Percentiles rank a stretch among this genome's conserved stretches.
phyloP scores from a whole-genome alignment of 2,113 vertebrate species.

The Geococcyx californianus region DNA sequence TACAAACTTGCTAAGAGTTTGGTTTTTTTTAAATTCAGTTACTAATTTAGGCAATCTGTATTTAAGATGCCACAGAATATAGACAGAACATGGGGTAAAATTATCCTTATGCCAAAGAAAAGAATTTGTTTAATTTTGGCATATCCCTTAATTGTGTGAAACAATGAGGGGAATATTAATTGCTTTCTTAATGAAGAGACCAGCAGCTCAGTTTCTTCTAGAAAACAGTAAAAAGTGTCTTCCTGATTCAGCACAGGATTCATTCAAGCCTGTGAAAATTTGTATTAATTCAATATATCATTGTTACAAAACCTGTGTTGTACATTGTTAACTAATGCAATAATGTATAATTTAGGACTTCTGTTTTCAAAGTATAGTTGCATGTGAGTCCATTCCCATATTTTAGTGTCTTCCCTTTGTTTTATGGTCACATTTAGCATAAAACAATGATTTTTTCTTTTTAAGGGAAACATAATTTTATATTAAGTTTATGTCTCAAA shows the following conservation, averaged over 20 bases:
- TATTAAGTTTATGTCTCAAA: neutral
- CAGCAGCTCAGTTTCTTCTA: neutral
- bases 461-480: slow-evolving; percentile 16
- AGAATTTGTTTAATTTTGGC: neutral
- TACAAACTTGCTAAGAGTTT: neutral
- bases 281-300: slow-evolving; percentile 67
- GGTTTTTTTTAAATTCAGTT: neutral
- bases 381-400: neutral
- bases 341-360: slow-evolving; percentile 44
- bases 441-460: slow-evolving; percentile 18
- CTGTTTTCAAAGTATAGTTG: slow-evolving; percentile 38
- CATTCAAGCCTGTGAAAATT: slow-evolving; percentile 37
- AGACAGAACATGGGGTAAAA: neutral
- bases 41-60: neutral
- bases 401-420: neutral
- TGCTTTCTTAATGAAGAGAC: neutral
- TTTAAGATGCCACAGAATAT: neutral
- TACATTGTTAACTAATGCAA: slow-evolving; percentile 20
- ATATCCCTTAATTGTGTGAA: neutral
- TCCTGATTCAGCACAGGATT: slow-evolving; percentile 33
- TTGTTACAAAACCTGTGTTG: slow-evolving; percentile 2
- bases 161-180: slow-evolving; percentile 34
- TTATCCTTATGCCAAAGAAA: neutral
- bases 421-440: slow-evolving; percentile 48
- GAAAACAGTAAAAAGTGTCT: slow-evolving; percentile 2